Base-by-base conservation (phyloP, 2,888 invertebrate genomes). In the Drosophila paranaensis region DNA sequence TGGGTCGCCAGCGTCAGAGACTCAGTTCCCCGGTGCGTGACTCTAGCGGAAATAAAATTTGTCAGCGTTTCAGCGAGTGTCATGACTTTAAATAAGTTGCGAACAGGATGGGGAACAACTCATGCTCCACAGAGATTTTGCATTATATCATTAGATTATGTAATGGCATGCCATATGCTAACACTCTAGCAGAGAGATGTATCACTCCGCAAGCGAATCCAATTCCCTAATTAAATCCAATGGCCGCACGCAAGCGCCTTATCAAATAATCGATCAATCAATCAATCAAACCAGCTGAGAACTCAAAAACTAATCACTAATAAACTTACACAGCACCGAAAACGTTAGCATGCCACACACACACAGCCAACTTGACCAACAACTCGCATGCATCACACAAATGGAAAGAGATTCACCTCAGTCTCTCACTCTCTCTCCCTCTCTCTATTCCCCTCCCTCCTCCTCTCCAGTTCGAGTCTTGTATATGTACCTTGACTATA, bases 41-140 rank as follows among this genome's bases (percentile, higher is more conserved):
- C 88, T 85, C 67, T 37, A 50, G 82, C 84, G 88, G 84, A 85
- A 85, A 85, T 88, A 88, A 82, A 85, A 85, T 85, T 85, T 85
- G 84, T 85, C 84, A 88, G 84, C 81, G 10, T 53, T 74, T 73
- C 61, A 50, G 62, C 51, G 69, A 72, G 77, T 79, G 79, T 61
- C 74, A 71, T 69, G 88, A 79, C 81, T 88, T 88, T 84, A 88
- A 84, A 88, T 81, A 79, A 79, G 71, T 74, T 62, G 66, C 72
- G 74, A 72, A 70, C 68, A 66, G 71, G 70, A 73, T 60, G 55
- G 51, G 27, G 27, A 68, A 60, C 71, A 64, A 45, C 71, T 54
- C 48, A 10, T 40, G 53, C 57, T 61, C 65, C n/a, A 46, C 68
- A 46, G 51, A 71, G 76, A 76, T 79, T 77, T 60, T 43, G 35